phyloP scores from a whole-genome alignment of 2,888 invertebrate genomes.

The Ornithoptera priamus region DNA sequence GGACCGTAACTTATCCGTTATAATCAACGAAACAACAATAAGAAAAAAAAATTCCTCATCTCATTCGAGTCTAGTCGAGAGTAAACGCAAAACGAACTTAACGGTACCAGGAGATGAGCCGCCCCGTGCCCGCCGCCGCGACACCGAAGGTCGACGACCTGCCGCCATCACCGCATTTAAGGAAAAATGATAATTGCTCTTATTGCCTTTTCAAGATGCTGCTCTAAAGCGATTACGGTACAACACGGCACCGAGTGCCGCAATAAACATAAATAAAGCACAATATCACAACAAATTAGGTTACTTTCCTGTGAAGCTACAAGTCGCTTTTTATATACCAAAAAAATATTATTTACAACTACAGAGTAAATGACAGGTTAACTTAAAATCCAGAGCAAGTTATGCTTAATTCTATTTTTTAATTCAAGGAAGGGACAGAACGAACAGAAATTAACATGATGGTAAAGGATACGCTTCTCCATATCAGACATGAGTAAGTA shows the following conservation, averaged over 20 bases:
- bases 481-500: no score
- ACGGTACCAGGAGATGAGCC: constrained; percentile 43
- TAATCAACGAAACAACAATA: constrained; percentile 27
- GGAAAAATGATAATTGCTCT: constrained; percentile 50
- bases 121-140: constrained; percentile 31
- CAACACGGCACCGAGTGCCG: constrained; percentile 5
- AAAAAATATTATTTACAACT: background rate
- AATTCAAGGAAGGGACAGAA: no score
- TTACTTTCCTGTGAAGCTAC: constrained; percentile 6
- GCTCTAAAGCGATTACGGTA: constrained; percentile 28
- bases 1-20: constrained; percentile 33
- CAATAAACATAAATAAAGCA: background rate
- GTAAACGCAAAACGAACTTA: constrained; percentile 50
- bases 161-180: constrained; percentile 44
- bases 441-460: no score
- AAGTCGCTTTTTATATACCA: background rate
- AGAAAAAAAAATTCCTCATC: constrained; percentile 35
- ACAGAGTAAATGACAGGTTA: background rate
- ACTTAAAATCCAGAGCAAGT: no score
- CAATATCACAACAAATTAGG: constrained; percentile 1
- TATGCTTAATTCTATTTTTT: no score
- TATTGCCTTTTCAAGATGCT: constrained; percentile 24
- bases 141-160: constrained; percentile 56
- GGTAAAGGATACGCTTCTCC: no score
- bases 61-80: constrained; percentile 50